Conservation (phyloP, 2,888 invertebrate species). For the Seladonia tumulorum region DNA sequence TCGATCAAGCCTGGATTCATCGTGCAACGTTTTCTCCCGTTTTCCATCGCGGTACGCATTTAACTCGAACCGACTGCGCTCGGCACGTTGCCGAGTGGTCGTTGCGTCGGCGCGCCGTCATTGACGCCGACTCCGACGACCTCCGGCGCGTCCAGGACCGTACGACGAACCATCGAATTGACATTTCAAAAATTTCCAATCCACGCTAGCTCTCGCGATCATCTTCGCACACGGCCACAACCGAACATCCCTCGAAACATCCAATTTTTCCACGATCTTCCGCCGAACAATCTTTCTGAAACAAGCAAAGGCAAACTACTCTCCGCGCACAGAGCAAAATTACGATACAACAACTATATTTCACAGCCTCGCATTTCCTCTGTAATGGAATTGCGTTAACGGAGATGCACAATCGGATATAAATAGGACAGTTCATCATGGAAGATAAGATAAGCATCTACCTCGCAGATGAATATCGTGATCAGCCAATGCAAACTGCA, state of each 20-base stretch:
- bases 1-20: background rate
- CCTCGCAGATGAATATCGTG: background rate
- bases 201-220: background rate
- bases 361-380: background rate
- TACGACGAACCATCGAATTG: conserved; percentile 2
- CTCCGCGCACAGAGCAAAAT: background rate
- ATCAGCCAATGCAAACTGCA: background rate
- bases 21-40: background rate
- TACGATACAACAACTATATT: background rate
- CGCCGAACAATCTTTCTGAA: background rate
- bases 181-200: background rate
- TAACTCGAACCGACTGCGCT: conserved; percentile 18
- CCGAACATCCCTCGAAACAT: background rate
- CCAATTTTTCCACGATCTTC: background rate
- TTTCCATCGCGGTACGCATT: background rate
- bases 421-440: background rate
- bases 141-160: conserved; percentile 56
- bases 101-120: conserved; percentile 67
- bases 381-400: too few relatives aligned
- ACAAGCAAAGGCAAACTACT: background rate
- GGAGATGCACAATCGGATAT: background rate
- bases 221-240: background rate
- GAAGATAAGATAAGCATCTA: background rate
- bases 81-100: conserved; percentile 24
- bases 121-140: conserved; percentile 65